Base-by-base conservation (phyloP, 1,140 invertebrate genomes). In the Schlechtendalia chinensis region DNA sequence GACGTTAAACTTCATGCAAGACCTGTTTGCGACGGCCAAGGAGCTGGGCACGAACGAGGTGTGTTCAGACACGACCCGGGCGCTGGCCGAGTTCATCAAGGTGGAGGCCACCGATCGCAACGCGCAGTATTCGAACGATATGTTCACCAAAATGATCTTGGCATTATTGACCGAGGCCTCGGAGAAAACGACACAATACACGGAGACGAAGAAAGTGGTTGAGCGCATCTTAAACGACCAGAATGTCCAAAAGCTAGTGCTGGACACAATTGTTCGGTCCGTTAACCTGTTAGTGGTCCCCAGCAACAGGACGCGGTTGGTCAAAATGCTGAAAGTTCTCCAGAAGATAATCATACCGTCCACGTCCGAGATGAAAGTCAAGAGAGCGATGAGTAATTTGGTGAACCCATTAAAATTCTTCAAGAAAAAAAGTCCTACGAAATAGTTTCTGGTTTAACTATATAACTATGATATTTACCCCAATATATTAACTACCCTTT, bases 231-330 rank as follows among this genome's bases (percentile, higher is more conserved):
- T 0, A 0, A 12, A 11, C 0, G 17, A 19, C 19, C 1, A 0
- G 8, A 8, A 24, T 0, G 24, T 53, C 24, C 45, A 14, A 1
- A 24, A 53, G 16, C 50, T 19, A 16, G 11, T 24, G 22, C 10
- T 0, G 14, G 4, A 27, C 16, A 5, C 17, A 0, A 0, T 10
- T 10, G 1, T 0, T 6, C 5, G 10, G 3, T 0, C 5, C 16
- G 1, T 29, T 0, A 1, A 71, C 5, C 17, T 71, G 22, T 1
- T 71, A 11, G 27, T 27, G 1, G 0, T 17, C 0, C 47, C 47
- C 5, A 6, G 0, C 1, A 71, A 12, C 1, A 53, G 47, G 22
- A 12, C 0, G 0, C 45, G 67, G 10, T 4, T 71, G 10, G 0
- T 12, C 8, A 50, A 2, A 27, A 17, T 53, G 16, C 0, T 29